Percentiles rank a stretch among this genome's conserved stretches.
Conservation (phyloP, 1,140 invertebrate species). For the Rhagoletis pomonella region DNA sequence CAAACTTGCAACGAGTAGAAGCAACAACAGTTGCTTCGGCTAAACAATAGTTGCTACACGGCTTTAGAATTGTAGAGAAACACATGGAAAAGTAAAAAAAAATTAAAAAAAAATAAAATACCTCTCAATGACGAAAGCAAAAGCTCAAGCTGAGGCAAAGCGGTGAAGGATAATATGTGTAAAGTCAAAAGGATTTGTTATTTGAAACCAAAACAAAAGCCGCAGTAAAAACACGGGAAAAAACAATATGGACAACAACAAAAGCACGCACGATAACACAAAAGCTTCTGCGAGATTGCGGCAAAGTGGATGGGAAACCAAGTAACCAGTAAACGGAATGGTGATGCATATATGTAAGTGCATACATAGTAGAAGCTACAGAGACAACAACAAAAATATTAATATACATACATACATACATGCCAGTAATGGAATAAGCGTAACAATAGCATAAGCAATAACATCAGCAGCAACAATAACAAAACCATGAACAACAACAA, state of each 20-base stretch:
- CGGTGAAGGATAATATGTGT: conserved; percentile 68
- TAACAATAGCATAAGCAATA: conserved; percentile 35
- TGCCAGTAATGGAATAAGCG: conserved; percentile 24
- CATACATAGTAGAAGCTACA: not conserved
- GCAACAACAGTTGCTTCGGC: not conserved
- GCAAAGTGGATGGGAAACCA: not conserved
- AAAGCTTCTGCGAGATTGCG: conserved; percentile 58
- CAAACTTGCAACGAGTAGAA: not conserved
- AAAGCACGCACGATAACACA: conserved; percentile 63
- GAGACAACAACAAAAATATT: conserved; percentile 2
- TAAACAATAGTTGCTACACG: not conserved
- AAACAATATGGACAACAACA: not conserved
- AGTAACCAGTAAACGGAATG: conserved; percentile 4
- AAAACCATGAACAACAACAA: not conserved
- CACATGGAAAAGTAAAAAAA: not conserved
- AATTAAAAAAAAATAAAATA: not conserved
- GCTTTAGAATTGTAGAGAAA: not conserved
- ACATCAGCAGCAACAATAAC: not conserved
- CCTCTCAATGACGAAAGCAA: not conserved
- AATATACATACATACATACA: not conserved
- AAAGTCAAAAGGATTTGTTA: conserved; percentile 73
- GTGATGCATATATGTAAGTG: not conserved
- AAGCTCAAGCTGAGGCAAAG: not conserved
- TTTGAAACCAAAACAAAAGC: conserved; percentile 72
- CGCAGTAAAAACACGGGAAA: conserved; percentile 55